Percentiles rank a stretch among this genome's conserved stretches.
These are phyloP conservation scores for Typhlomys cinereus DNA, from an alignment of 2,113 vertebrate species.

Conservation along the genomic window DNA sequence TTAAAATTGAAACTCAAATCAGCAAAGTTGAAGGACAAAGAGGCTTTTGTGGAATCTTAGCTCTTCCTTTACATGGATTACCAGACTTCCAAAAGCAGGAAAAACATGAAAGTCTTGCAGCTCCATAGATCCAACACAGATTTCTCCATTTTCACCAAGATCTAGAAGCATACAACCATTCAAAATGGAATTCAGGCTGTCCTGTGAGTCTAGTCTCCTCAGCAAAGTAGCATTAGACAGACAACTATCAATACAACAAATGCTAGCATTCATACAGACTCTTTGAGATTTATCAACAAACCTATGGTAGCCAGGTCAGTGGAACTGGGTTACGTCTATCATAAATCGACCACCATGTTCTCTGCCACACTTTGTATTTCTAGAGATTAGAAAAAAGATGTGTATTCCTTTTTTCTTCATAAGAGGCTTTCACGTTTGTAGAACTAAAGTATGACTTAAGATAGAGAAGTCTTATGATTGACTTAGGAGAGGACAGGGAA, in stretches of 20 bases:
- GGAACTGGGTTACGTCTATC: neutral
- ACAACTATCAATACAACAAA: conserved; percentile 1
- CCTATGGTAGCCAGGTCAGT: neutral
- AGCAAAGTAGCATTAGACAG: neutral
- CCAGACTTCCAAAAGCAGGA: neutral
- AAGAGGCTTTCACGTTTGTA: neutral
- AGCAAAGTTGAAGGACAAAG: neutral
- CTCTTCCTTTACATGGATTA: neutral
- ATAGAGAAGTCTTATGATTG: neutral
- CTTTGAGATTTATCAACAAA: neutral
- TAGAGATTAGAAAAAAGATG: neutral
- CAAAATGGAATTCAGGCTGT: neutral
- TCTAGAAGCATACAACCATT: neutral
- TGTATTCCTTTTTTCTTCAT: conserved; percentile 1
- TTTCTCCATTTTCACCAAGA: neutral
- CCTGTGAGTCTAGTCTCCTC: neutral
- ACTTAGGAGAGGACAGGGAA: neutral
- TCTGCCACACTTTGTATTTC: neutral
- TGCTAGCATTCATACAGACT: conserved; percentile 17
- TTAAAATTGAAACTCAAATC: neutral
- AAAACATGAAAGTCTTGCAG: neutral
- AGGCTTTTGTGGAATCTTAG: neutral
- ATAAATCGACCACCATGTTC: too few species aligned
- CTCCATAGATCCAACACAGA: neutral
- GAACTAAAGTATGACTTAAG: neutral